Evolutionary conservation across 1,140 invertebrate genomes (phyloP), one percentile per base, ranked within the genome.

Genomic region (Achatina immaculata): DNA sequence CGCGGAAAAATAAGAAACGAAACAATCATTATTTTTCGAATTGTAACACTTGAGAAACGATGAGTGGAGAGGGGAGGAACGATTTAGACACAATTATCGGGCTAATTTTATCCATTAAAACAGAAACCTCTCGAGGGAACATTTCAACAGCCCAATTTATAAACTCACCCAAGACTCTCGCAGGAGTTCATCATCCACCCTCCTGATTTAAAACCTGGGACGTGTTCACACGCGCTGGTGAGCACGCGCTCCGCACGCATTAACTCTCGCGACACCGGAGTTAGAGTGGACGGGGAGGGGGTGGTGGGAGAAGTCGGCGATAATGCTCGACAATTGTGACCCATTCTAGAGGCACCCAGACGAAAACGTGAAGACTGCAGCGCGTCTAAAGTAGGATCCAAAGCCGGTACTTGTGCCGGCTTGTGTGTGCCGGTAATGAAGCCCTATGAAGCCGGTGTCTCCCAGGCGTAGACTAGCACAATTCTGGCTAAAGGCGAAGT

Each of bases 81-180:
- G n/a, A 62, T 62, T 62, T 62, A 62, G 36, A 71, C n/a, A 38
- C 68, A 71, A 71, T 71, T 71, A 71, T 71, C 68, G 36, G 40
- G 38, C 36, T 71, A 71, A 71, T 71, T 71, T 71, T 42, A 2
- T 42, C 42, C 68, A 71, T 71, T 71, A 71, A 71, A 71, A 71
- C 42, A 71, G 36, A 71, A 71, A 71, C 68, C 38, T 40, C 68
- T 71, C 68, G 36, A 42, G 68, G 68, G 68, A 71, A 38, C 68
- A 71, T 71, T 31, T 71, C 68, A 71, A 71, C 68, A 71, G 68
- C 68, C 36, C 68, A 71, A 71, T 40, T 40, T 69, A 69, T 69
- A 69, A 69, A 69, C 66, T 42, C 31, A 36, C n/a, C 34, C 66
- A 69, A 69, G 66, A 34, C 66, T 11, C 40, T 71, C 68, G 2